Evolutionary conservation across 2,888 invertebrate species (phyloP), one percentile per base, ranked within the genome.

Genomic region (Unio pictorum): DNA sequence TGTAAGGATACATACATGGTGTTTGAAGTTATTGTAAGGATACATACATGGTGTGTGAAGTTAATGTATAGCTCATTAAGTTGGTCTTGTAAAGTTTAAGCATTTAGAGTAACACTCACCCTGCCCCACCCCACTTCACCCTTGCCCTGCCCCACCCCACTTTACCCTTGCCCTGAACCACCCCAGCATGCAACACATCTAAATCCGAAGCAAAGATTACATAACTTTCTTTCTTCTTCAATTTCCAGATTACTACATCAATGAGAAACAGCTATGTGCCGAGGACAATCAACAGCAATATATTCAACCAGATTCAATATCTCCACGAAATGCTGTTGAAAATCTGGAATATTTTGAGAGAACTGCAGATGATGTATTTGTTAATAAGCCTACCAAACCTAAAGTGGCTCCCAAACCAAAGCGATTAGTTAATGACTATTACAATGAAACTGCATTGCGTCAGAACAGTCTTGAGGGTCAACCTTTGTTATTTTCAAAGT

Each of bases 311-410:
- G 67, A 72, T 56, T 73, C 75, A n/a, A 73, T 58, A 30, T n/a
- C 64, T 54, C 69, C 61, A 58, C 72, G 66, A 7, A 66, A 61
- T 61, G 63, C 67, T 17, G 75, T 81, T 71, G 77, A 81, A 72
- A 81, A 81, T 76, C 81, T 78, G 7, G 81, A 81, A 73, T 81
- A 81, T 68, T 81, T 81, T 63, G 81, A 80, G 17, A 73, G 71
- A 30, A 61, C 61, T 23, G 26, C 34, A 26, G 69, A 69, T 66
- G 69, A 64, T 72, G 72, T 72, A 55, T 66, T 73, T 61, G 58
- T 62, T 26, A 57, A 20, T 26, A 45, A 26, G 8, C 20, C 61
- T 58, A 54, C 26, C 20, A 76, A 76, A 68, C 76, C 76, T 4
- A 72, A 74, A 67, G 61, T 74, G 20, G 76, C 76, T 4, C 76